phyloP scores from a whole-genome alignment of 2,797 vertebrate species.

The Smutsia temminckii region DNA sequence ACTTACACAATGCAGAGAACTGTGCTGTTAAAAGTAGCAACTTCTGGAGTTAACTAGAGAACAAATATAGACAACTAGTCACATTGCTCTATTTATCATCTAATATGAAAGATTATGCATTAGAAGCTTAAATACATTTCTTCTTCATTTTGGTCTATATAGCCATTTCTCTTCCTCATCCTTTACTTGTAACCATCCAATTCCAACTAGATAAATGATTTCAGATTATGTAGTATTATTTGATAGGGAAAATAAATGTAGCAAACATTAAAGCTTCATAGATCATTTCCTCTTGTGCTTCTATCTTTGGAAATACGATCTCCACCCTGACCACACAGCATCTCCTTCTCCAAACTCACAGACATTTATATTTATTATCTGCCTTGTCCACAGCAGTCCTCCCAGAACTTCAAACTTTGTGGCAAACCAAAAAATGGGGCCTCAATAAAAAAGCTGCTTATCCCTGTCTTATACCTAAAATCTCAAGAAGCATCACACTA shows the following conservation, averaged over 20 bases:
- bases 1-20: neutral
- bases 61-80: neutral
- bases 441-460: neutral
- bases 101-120: neutral
- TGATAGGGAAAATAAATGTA: neutral
- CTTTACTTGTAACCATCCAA: neutral
- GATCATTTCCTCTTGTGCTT: neutral
- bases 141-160: neutral
- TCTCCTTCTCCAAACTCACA: neutral
- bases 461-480: neutral
- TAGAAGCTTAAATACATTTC: neutral
- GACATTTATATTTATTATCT: neutral
- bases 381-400: neutral
- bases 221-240: neutral
- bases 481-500: neutral
- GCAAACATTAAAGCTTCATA: neutral
- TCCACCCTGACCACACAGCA: neutral
- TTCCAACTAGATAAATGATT: neutral
- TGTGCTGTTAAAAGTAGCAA: neutral
- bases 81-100: neutral
- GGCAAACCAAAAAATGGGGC: neutral
- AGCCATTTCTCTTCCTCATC: neutral
- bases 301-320: neutral
- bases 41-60: neutral
- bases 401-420: neutral